Evolutionary conservation across 2,888 invertebrate species (phyloP), one percentile per base, ranked within the genome.

Genomic region (Sipha maydis): DNA sequence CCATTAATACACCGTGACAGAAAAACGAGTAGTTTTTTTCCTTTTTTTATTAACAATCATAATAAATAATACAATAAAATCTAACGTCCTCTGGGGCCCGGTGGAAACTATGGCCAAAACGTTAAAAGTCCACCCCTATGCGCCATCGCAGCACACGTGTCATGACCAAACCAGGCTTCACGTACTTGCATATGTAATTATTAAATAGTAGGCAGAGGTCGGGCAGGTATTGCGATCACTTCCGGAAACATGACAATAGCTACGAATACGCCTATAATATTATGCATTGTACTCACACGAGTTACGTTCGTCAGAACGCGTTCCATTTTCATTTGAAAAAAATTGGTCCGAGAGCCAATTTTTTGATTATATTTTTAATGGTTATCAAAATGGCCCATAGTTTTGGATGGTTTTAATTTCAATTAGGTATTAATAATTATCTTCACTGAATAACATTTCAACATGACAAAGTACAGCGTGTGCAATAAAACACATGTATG

Each of bases 1-100:
- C 31, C 80, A 48, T 80, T 88, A 75, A 88, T 31, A 75, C 75
- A 82, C 82, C 88, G 48, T 82, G 82, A 88, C 79, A 19, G 31
- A 31, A 75, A 67, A 88, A 75, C 75, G 34, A 80, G 88, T 88
- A 38, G 28, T 80, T 80, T 75, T 61, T 78, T 88, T 71, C 41
- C 80, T 28, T 67, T 17, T 67, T 21, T 38, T 56, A 54, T n/a
- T n/a, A 75, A 76, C 25, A 77, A 85, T 34, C 8, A n/a, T 19
- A 41, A 67, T n/a, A 9, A 69, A 17, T 34, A 77, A 84, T 41
- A 77, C 41, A 21, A 14, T 69, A 80, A 75, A 80, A 73, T 75
- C 19, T 34, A 67, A 48, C 67, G 34, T 82, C 48, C 73, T 75
- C 56, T 31, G 28, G 25, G 21, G 48, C 48, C 11, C 75, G 14